Evolutionary conservation across 2,888 invertebrate genomes (phyloP).

Genomic region (Oxytorus armatus): DNA sequence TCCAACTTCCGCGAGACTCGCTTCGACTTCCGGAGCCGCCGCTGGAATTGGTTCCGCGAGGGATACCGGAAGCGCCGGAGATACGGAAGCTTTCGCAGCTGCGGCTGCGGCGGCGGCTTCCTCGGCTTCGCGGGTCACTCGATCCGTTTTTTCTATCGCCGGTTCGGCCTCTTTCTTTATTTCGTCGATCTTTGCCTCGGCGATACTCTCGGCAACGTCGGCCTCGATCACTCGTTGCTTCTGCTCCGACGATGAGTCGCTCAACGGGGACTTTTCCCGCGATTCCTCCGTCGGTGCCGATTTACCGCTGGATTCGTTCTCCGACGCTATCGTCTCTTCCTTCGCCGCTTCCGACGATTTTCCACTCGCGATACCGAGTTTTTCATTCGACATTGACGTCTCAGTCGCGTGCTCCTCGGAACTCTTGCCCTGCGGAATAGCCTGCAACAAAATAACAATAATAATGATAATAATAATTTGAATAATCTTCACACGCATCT

Average conservation of each 20-base stretch:
- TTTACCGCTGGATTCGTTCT: slow-evolving; percentile 52
- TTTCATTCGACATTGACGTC: slow-evolving; percentile 21
- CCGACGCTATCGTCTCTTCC: slow-evolving; percentile 66
- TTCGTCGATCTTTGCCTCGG: slow-evolving; percentile 73
- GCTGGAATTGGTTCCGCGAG: background rate
- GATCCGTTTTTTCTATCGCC: slow-evolving; percentile 76
- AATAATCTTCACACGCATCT: background rate
- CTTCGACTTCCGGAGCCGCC: background rate
- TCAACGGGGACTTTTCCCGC: slow-evolving; percentile 57
- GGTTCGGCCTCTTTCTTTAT: slow-evolving; percentile 81
- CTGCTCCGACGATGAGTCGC: slow-evolving; percentile 59
- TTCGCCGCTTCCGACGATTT: slow-evolving; percentile 60
- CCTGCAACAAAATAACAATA: slow-evolving; percentile 16
- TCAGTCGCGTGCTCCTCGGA: slow-evolving; percentile 16
- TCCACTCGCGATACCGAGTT: slow-evolving; percentile 56
- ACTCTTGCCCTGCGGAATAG: slow-evolving; percentile 36
- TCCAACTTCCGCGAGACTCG: background rate
- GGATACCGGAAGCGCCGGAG: background rate
- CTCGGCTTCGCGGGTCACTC: slow-evolving; percentile 79
- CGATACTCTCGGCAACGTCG: slow-evolving; percentile 70
- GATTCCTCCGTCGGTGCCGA: slow-evolving; percentile 66
- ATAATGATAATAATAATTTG: background rate
- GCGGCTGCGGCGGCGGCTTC: slow-evolving; percentile 74
- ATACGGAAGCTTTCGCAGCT: slow-evolving; percentile 72
- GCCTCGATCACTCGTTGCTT: slow-evolving; percentile 40